Evolutionary conservation across 2,113 vertebrate genomes (phyloP), one percentile per base, ranked within the genome.

Genomic region (Spilogale gracilis): DNA sequence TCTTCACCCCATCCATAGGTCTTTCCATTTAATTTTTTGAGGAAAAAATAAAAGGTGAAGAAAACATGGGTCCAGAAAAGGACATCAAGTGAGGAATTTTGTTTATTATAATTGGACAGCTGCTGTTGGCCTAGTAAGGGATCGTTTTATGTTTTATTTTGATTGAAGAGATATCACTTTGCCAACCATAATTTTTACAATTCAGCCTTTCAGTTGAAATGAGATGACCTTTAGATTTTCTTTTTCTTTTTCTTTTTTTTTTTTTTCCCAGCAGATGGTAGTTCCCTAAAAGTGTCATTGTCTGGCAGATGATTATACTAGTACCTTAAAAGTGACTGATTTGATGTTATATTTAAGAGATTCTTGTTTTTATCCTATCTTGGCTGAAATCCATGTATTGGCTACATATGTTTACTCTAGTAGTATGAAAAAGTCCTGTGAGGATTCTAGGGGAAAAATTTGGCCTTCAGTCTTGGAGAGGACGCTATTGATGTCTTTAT

Each of bases 101-200:
- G 98, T 99, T 99, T 99, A 98, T 99, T 99, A 98, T 99, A 97
- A 97, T 98, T 99, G 98, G 98, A 98, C 98, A 98, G 98, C 98
- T 98, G 98, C 98, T 98, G 96, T 98, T 98, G 98, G 98, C 98
- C 98, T 97, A 91, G 91, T 95, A 98, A 97, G 98, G 98, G 98
- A 98, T 99, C 98, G 98, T 98, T 99, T 99, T 98, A 98, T 99
- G 98, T 99, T 99, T 99, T 98, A 98, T 99, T 99, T 99, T 99
- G 99, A 99, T 99, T 98, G 97, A 98, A 94, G 91, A 99, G 99
- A 99, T 99, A 98, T 98, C 98, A 98, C 96, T 98, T 98, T 98
- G 98, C 98, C 98, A 98, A 98, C 97, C 94, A 98, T 98, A 98
- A 98, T 98, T 99, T 98, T 98, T 98, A 96, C 92, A 98, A 96